Conservation (phyloP, 2,797 vertebrate genomes). For the Margarornis squamiger region DNA sequence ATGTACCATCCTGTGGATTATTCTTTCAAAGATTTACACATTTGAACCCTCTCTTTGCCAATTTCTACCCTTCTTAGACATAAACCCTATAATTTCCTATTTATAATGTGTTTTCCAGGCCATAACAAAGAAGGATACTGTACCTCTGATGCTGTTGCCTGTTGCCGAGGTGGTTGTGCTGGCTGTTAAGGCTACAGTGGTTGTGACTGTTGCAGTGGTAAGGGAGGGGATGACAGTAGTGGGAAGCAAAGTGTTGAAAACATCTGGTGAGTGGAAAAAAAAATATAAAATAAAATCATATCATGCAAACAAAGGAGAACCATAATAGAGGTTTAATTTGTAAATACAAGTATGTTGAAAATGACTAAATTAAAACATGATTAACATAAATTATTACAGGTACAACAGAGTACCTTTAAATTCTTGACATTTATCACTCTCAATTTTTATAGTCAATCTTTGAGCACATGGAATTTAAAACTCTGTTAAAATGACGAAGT, state of each 20-base stretch:
- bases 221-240: slow-evolving; percentile 93
- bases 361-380: slow-evolving; percentile 74
- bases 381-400: slow-evolving; percentile 72
- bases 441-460: slow-evolving; percentile 47
- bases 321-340: slow-evolving; percentile 78
- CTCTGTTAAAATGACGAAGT: slow-evolving; percentile 39
- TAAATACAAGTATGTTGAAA: slow-evolving; percentile 74
- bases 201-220: slow-evolving; percentile 93
- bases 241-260: slow-evolving; percentile 92
- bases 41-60: not conserved
- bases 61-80: not conserved
- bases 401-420: slow-evolving; percentile 59
- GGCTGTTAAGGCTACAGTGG: slow-evolving; percentile 89
- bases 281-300: slow-evolving; percentile 86
- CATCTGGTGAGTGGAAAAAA: slow-evolving; percentile 92
- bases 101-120: slow-evolving; percentile 63
- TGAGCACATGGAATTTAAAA: slow-evolving; percentile 18
- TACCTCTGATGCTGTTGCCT: slow-evolving; percentile 91
- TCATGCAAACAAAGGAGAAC: slow-evolving; percentile 82
- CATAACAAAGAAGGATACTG: slow-evolving; percentile 84
- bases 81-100: not conserved
- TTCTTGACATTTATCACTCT: slow-evolving; percentile 70
- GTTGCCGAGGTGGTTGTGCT: slow-evolving; percentile 88
- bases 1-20: not conserved
- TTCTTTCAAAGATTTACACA: not conserved